Base-by-base conservation (phyloP, 2,888 invertebrate genomes). In the Portevinia maculata region DNA sequence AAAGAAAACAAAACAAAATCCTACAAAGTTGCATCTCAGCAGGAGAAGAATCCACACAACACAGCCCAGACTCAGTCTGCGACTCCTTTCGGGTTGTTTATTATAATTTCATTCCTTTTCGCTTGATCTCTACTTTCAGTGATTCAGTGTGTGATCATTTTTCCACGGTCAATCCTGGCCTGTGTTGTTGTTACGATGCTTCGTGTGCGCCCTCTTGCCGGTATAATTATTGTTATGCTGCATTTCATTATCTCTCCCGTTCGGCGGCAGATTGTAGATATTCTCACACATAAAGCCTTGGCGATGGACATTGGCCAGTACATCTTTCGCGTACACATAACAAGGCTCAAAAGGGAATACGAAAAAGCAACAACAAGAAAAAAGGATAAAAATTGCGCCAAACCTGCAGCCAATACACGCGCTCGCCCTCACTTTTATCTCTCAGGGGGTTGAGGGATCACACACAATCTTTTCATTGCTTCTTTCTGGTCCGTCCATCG, bases 391-490 rank as follows among this genome's bases (percentile, higher is more conserved):
- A 75, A 81, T 81, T 74, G 81, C 81, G 81, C 81, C 81, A 75
- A 81, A 81, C 81, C 75, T 81, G 81, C 81, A 65, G 81, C 81
- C 81, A 70, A 81, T 81, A 55, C 79, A 79, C 79, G 79, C 79
- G 79, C 57, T 79, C 75, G 79, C 62, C 75, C 62, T 59, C 73
- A 60, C 60, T 60, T 53, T 24, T 65, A 60, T 74, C 74, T 53
- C 55, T 52, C 53, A 44, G 34, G 71, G 34, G 34, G 34, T 57
- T 34, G 44, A 44, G 19, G 52, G 74, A 59, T 52, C 67, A 24
- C 52, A 75, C 8, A 21, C 21, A 41, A 59, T 41, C 52, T 60
- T 57, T 24, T 15, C n/a, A n/a, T n/a, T n/a, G n/a, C n/a, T 17
- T 11, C 1, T 30, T 17, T 44, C 1, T 11, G 41, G 48, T 48